phyloP scores from a whole-genome alignment of 1,140 invertebrate species.

The Adelges cooleyi region DNA sequence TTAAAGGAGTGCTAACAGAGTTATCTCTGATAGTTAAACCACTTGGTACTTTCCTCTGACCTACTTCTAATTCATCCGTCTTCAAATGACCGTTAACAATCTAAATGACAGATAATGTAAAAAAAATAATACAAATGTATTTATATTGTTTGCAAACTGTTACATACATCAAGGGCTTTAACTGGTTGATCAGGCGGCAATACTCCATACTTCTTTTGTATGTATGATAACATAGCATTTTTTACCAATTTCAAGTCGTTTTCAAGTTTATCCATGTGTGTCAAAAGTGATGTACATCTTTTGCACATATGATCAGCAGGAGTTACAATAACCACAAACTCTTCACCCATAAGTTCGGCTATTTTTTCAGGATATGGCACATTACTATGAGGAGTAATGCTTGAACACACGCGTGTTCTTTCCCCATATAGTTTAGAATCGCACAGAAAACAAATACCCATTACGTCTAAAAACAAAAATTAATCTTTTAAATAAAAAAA shows the following conservation, averaged over 20 bases:
- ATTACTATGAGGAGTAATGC: conserved; percentile 31
- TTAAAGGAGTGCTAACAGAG: not conserved
- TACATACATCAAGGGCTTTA: conserved; percentile 1
- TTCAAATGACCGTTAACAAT: conserved; percentile 28
- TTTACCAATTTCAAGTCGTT: conserved; percentile 32
- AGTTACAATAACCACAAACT: conserved; percentile 33
- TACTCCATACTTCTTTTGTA: conserved; percentile 33
- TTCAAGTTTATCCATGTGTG: conserved; percentile 34
- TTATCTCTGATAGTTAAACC: not conserved
- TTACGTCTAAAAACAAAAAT: not conserved
- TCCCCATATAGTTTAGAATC: conserved; percentile 30
- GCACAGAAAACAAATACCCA: conserved; percentile 33
- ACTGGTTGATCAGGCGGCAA: conserved; percentile 14
- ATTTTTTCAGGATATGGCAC: conserved; percentile 34
- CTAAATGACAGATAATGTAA: not conserved
- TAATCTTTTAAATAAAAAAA: no score
- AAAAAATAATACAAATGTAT: not conserved
- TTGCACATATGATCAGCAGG: conserved; percentile 32
- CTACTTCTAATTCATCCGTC: conserved; percentile 22
- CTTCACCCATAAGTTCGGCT: conserved; percentile 33
- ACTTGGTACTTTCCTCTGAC: conserved; percentile 7
- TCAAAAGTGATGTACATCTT: conserved; percentile 32
- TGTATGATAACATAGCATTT: conserved; percentile 31
- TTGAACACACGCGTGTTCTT: conserved; percentile 28
- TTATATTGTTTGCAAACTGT: no score